Evolutionary conservation across 1,140 invertebrate genomes (phyloP).

Genomic region (Brachystomella parvula): DNA sequence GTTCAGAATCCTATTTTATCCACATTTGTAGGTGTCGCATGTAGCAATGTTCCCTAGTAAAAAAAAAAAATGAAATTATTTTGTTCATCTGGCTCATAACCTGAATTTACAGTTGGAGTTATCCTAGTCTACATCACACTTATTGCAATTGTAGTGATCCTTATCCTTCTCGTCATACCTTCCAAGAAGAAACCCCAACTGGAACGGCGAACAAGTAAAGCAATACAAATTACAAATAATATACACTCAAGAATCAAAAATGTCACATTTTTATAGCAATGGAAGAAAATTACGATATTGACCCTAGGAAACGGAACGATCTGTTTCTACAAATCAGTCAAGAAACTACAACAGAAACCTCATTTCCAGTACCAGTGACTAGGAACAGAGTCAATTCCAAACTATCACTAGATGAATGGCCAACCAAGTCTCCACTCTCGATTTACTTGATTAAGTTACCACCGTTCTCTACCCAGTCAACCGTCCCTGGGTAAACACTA

Average conservation of each 20-base stretch:
- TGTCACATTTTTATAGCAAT: not conserved
- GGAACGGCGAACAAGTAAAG: not conserved
- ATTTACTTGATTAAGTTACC: constrained; percentile 7
- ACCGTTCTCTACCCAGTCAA: constrained; percentile 21
- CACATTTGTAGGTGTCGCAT: too few species aligned
- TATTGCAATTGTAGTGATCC: constrained; percentile 18
- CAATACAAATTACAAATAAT: not conserved
- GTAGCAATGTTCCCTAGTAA: too few species aligned
- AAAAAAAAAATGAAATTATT: too few species aligned
- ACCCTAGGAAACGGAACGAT: not conserved
- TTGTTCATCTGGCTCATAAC: too few species aligned
- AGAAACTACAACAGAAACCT: not conserved
- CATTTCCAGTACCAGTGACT: not conserved
- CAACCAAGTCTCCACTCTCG: not conserved
- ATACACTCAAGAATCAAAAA: not conserved
- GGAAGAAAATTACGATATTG: not conserved
- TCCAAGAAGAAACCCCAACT: not conserved
- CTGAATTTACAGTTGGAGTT: constrained; percentile 14
- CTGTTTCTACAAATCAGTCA: not conserved
- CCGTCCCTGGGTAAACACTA: constrained; percentile 23
- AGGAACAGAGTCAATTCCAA: constrained; percentile 1
- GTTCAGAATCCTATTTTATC: too few species aligned
- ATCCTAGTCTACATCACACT: constrained; percentile 19
- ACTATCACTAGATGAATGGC: not conserved
- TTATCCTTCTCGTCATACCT: constrained; percentile 16